Evolutionary conservation across 2,888 invertebrate species (phyloP).

Genomic region (Hanleya hanleyi): DNA sequence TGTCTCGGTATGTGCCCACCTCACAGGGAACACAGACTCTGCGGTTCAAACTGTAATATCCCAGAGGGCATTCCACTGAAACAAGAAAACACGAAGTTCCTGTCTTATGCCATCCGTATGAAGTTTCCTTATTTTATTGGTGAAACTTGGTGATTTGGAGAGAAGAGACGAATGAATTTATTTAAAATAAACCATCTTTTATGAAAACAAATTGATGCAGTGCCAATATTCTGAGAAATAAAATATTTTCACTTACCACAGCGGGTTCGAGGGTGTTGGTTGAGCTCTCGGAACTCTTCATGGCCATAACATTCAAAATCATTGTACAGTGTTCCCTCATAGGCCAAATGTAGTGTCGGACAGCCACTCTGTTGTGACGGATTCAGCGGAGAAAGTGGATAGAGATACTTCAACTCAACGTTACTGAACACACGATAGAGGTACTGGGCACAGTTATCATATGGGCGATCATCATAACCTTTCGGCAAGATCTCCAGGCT

Average conservation of each 20-base stretch:
- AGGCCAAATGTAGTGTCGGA: background rate
- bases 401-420: background rate
- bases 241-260: conserved; percentile 29
- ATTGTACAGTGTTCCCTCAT: background rate
- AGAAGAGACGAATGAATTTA: no score
- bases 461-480: conserved; percentile 15
- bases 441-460: conserved; percentile 19
- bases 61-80: conserved; percentile 49
- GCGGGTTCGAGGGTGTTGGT: conserved; percentile 5
- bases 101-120: no score
- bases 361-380: background rate
- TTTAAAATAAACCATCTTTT: no score
- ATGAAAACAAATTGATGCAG: no score
- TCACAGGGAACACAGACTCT: conserved; percentile 42
- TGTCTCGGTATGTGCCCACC: conserved; percentile 37
- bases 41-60: conserved; percentile 34
- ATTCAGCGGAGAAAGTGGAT: background rate
- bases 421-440: conserved; percentile 21
- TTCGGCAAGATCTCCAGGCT: conserved; percentile 25
- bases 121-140: no score
- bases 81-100: no score
- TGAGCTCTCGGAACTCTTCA: conserved; percentile 17
- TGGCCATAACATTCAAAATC: conserved; percentile 26
- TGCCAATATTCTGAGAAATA: no score
- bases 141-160: no score